These are phyloP conservation scores for Oncopodura yosiiana DNA, from an alignment of 1,140 invertebrate species.

Conservation along the genomic window DNA sequence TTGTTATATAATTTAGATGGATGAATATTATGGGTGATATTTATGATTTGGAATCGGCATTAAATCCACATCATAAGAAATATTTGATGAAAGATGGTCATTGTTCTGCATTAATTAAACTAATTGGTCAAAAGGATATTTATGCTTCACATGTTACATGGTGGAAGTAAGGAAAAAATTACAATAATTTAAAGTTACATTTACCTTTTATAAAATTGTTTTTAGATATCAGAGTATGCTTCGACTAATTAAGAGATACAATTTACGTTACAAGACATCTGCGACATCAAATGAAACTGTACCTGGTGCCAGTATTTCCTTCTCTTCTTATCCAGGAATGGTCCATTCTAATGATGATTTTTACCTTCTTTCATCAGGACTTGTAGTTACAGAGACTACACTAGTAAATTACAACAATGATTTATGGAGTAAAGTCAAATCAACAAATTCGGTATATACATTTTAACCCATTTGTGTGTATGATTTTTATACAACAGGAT, in stretches of 20 bases:
- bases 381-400: conserved; percentile 61
- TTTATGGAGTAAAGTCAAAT: conserved; percentile 50
- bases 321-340: conserved; percentile 80
- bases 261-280: conserved; percentile 61
- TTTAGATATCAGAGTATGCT: conserved; percentile 72
- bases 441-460: conserved; percentile 42
- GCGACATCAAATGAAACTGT: conserved; percentile 45
- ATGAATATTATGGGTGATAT: conserved; percentile 68
- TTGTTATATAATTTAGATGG: conserved; percentile 41
- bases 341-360: conserved; percentile 81
- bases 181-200: background rate
- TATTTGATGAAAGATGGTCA: conserved; percentile 40
- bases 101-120: conserved; percentile 54
- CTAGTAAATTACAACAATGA: conserved; percentile 57
- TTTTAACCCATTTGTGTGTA: background rate
- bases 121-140: conserved; percentile 44
- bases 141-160: conserved; percentile 60
- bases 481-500: background rate
- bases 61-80: conserved; percentile 37
- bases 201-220: conserved; percentile 20
- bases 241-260: conserved; percentile 78
- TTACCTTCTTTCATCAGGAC: conserved; percentile 57
- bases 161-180: conserved; percentile 43
- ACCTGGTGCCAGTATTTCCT: conserved; percentile 58
- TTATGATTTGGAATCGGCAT: conserved; percentile 53